Base-by-base conservation (phyloP, 2,113 vertebrate genomes). In the Polyodon spathula region DNA sequence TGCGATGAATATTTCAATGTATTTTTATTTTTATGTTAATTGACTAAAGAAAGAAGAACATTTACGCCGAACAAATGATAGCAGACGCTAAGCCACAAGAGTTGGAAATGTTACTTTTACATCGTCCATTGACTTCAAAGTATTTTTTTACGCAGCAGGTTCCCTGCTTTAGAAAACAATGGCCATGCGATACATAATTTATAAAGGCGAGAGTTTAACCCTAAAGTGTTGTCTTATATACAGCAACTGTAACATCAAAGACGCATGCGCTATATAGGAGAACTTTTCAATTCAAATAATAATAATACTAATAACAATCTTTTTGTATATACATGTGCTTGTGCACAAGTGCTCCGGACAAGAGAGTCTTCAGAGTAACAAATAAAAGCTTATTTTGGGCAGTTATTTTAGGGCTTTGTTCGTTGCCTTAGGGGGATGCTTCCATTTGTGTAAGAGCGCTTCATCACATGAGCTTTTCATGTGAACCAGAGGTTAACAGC, bases 401-500 rank as follows among this genome's bases (percentile, higher is more conserved):
- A 80, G 78, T 83, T 83, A 79, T 84, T 85, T 81, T 81, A 79
- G 81, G 76, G 74, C 80, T 86, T 80, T 83, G 84, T 81, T 73
- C 74, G 37, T 58, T 78, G 83, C 77, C 82, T 86, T 84, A 78
- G 78, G 82, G 86, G 84, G 85, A 89, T 86, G 81, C 82, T 73
- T 77, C 78, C 74, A 63, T 82, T 83, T 78, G 79, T 78, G 75
- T 75, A 71, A 69, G 76, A 73, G 68, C 73, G 78, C 82, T 82
- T 72, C 78, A 76, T 81, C 76, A 78, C 82, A 78, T 81, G 70
- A 64, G 79, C 81, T 78, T 87, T 85, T 78, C 83, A 80, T 87
- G 80, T 85, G 81, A 88, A 87, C 86, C 76, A 83, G 85, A 84
- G 88, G 89, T 90, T 91, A 90, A 87, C 87, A 88, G 85, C 86